Base-by-base conservation (phyloP, 2,113 vertebrate genomes). In the Mixornis gularis region DNA sequence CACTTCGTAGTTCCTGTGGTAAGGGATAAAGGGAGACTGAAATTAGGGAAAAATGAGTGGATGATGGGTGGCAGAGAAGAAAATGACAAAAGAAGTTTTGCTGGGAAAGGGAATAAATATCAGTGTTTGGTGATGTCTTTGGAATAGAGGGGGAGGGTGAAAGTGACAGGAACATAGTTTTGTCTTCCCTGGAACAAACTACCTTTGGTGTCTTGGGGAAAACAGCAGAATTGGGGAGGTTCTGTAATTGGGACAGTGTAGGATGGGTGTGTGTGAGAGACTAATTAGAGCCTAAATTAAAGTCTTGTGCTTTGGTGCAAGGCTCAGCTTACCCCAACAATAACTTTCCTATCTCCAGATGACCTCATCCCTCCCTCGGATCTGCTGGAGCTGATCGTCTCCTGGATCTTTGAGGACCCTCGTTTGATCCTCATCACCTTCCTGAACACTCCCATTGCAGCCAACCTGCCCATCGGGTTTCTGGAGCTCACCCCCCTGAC, bases 331-430 rank as follows among this genome's bases (percentile, higher is more conserved):
- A 30, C 26, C 52, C 56, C 38, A 36, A 1, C 43, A 18, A 1
- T 69, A 24, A 83, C 73, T 36, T 68, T 55, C 56, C 60, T 62
- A 0, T 85, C 89, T 94, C 5, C 96, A 99, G 99, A 99, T 91
- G 99, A 99, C 51, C 98, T 99, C 86, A 98, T 98, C 38, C 99
- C 99, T 52, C 98, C 99, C 11, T 93, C 97, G 4, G 98, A 99
- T 41, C 97, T 99, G 93, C 98, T 99, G 2, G 98, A 99, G 95
- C 98, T 99, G 98, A 98, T 99, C 1, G 99, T 99, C 64, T 98
- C 95, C 26, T 99, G 99, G 99, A 98, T 99, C 92, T 98, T 98
- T 16, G 99, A 99, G 29, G 99, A 99, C 95, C 98, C 99, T 6
- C 97, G 98, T 10, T 95, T 99, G 43, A 98, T 99, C 85, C 98